Conservation (phyloP, 2,113 vertebrate species). For the Pollimyrus isidori region DNA sequence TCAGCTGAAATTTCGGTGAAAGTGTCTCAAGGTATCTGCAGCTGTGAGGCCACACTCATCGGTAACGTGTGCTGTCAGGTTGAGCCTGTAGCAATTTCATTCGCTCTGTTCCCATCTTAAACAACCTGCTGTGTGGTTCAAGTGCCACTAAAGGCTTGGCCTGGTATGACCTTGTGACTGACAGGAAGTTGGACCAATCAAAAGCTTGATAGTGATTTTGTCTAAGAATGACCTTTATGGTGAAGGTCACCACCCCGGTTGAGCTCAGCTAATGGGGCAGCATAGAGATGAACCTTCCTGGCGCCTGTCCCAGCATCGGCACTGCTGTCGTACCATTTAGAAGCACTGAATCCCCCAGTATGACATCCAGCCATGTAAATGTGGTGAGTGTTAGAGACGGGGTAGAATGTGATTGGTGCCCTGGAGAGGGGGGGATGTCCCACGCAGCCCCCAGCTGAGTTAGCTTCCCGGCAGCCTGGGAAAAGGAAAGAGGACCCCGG, state of each 20-base stretch:
- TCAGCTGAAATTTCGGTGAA: background rate
- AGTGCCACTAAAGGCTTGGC: background rate
- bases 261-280: background rate
- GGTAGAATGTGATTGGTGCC: background rate
- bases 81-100: background rate
- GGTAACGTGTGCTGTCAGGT: background rate
- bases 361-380: background rate
- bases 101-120: background rate
- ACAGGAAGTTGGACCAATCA: background rate
- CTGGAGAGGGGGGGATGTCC: background rate
- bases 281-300: background rate
- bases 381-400: background rate
- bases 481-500: constrained; percentile 31
- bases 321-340: background rate
- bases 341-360: background rate
- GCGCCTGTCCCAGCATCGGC: background rate
- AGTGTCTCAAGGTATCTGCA: background rate
- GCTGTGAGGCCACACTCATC: background rate
- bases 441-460: background rate
- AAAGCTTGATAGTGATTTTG: background rate
- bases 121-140: background rate
- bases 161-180: background rate
- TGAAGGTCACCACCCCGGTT: background rate
- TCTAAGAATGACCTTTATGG: background rate
- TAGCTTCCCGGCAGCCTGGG: background rate